phyloP scores from a whole-genome alignment of 2,888 invertebrate species.

The Deilephila elpenor region DNA sequence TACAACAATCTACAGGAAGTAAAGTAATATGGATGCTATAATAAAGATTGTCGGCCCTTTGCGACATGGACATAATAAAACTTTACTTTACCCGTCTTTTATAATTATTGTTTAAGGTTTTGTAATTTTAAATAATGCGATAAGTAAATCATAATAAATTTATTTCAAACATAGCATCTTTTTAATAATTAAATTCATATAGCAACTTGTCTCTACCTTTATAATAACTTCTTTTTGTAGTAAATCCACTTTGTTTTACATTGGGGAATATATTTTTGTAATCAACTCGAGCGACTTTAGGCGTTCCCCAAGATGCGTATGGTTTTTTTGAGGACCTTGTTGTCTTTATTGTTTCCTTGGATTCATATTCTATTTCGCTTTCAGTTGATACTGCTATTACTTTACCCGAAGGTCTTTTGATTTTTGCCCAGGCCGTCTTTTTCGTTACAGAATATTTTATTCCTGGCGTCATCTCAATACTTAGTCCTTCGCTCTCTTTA shows the following conservation, averaged over 20 bases:
- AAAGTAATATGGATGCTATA: too few species aligned
- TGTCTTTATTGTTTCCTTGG: not conserved
- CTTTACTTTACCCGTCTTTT: too few species aligned
- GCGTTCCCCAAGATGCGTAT: not conserved
- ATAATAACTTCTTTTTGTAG: too few species aligned
- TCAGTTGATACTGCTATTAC: not conserved
- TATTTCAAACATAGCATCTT: too few species aligned
- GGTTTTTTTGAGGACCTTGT: not conserved
- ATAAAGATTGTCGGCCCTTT: too few species aligned
- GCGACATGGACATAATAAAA: too few species aligned
- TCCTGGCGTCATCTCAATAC: not conserved
- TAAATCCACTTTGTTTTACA: not conserved
- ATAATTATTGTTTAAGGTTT: too few species aligned
- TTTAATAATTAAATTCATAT: too few species aligned
- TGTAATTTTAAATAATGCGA: too few species aligned
- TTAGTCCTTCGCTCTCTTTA: conserved; percentile 26
- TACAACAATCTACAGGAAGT: too few species aligned
- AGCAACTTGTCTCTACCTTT: too few species aligned
- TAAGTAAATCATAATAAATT: too few species aligned
- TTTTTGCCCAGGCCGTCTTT: not conserved
- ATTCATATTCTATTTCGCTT: not conserved
- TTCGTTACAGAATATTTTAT: not conserved
- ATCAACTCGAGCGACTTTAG: not conserved
- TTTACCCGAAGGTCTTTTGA: not conserved
- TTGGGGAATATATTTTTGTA: not conserved